Evolutionary conservation across 1,140 invertebrate genomes (phyloP).

Genomic region (Drosophila sp.): DNA sequence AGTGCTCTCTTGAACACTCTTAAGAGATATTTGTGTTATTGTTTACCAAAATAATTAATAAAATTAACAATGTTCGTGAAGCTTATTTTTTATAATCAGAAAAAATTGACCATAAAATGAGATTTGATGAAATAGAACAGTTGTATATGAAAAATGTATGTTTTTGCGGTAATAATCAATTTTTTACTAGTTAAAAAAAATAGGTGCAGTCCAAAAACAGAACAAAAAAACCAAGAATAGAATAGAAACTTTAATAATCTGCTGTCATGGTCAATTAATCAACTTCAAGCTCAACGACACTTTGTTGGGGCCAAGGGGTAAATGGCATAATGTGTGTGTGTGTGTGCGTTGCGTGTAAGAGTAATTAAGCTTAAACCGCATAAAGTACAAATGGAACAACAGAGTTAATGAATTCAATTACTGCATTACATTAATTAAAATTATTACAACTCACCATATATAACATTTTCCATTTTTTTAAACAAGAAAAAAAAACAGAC

Average conservation of each 20-base stretch:
- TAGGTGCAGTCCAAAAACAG: background rate
- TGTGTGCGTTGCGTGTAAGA: conserved; percentile 41
- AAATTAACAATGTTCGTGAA: too few relatives aligned
- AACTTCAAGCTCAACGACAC: conserved; percentile 44
- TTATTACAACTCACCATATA: conserved; percentile 37
- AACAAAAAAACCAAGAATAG: background rate
- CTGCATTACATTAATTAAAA: conserved; percentile 68
- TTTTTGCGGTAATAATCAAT: background rate
- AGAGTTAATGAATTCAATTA: conserved; percentile 51
- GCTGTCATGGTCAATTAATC: conserved; percentile 54
- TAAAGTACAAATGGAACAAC: conserved; percentile 24
- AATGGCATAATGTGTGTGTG: conserved; percentile 26
- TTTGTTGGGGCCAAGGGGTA: conserved; percentile 12
- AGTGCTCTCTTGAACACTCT: background rate
- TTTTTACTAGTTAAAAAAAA: background rate
- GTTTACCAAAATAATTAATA: background rate
- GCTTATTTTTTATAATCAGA: too few relatives aligned
- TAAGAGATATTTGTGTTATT: background rate
- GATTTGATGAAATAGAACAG: too few relatives aligned
- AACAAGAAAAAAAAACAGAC: conserved; percentile 45
- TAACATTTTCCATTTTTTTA: conserved; percentile 40
- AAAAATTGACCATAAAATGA: too few relatives aligned
- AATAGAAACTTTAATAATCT: background rate
- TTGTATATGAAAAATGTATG: too few relatives aligned
- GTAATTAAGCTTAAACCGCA: conserved; percentile 61